These are phyloP conservation scores for Andrena bucephala DNA, from an alignment of 2,888 invertebrate genomes.

Conservation along the genomic window DNA sequence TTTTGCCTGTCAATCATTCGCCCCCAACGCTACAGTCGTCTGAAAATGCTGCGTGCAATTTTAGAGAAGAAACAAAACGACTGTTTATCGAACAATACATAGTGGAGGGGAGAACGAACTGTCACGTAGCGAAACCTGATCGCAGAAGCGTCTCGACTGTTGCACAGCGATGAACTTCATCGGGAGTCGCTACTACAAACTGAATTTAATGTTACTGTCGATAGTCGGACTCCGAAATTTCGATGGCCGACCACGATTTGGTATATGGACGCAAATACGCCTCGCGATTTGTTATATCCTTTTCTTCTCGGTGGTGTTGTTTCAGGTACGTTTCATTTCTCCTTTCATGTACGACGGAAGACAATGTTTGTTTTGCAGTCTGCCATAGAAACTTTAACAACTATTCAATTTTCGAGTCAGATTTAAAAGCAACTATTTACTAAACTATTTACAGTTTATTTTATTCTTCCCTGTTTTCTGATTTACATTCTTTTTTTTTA, in stretches of 20 bases:
- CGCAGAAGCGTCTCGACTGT: not conserved
- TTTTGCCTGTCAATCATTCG: not conserved
- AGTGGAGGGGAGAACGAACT: too few relatives aligned
- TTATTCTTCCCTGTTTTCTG: too few relatives aligned
- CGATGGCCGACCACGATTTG: not conserved
- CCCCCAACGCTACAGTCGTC: not conserved
- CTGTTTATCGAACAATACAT: too few relatives aligned
- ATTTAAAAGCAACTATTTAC: too few relatives aligned
- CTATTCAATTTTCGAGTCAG: too few relatives aligned
- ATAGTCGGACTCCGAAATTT: not conserved
- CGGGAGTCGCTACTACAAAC: not conserved
- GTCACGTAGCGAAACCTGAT: too few relatives aligned
- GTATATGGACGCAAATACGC: not conserved
- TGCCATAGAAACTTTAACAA: too few relatives aligned
- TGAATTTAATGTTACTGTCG: not conserved
- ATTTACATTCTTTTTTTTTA: too few relatives aligned
- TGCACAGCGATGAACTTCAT: not conserved
- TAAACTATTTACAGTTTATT: too few relatives aligned
- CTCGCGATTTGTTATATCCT: not conserved
- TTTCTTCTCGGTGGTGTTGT: not conserved
- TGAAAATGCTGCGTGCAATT: not conserved
- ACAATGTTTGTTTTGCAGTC: too few relatives aligned
- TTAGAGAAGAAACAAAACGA: not conserved
- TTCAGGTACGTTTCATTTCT: not conserved
- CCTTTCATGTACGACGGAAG: not conserved